A percentile compares a stretch with the other conserved stretches of the same genome.
Conservation (phyloP, 2,113 vertebrate species). For the Oreochromis spilurus region DNA sequence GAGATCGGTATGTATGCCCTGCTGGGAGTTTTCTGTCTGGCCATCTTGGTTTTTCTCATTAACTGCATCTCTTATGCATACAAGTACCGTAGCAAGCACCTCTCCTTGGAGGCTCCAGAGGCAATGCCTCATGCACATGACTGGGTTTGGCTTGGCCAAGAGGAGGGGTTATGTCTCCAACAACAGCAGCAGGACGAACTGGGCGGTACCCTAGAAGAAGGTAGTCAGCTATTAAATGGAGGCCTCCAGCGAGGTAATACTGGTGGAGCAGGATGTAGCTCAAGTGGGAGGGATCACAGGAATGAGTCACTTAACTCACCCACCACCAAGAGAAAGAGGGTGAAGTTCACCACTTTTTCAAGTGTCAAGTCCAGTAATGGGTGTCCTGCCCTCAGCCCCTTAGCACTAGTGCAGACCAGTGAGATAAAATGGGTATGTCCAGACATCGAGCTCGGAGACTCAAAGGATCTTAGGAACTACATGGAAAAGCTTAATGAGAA, state of each 20-base stretch:
- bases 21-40: constrained; percentile 93
- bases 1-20: constrained; percentile 97
- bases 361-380: constrained; percentile 79
- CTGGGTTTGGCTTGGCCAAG: constrained; percentile 97
- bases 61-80: constrained; percentile 93
- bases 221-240: constrained; percentile 80
- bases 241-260: constrained; percentile 58
- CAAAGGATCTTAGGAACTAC: constrained; percentile 81
- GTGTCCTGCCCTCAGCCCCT: constrained; percentile 80
- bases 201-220: constrained; percentile 75
- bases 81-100: constrained; percentile 87
- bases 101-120: constrained; percentile 81
- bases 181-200: constrained; percentile 78
- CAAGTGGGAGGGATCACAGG: constrained; percentile 68
- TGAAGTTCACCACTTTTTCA: constrained; percentile 91
- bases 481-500: constrained; percentile 85
- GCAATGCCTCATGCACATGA: constrained; percentile 87
- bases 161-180: constrained; percentile 73
- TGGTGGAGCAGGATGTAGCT: constrained; percentile 45
- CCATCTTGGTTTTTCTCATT: constrained; percentile 92
- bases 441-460: constrained; percentile 80
- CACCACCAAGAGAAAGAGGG: constrained; percentile 86
- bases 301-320: constrained; percentile 78
- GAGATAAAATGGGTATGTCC: constrained; percentile 91
- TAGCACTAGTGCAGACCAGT: constrained; percentile 76